Percentiles rank a stretch among this genome's conserved stretches.
Conservation (phyloP, 2,888 invertebrate species). For the Pogonocherus hispidulus region DNA sequence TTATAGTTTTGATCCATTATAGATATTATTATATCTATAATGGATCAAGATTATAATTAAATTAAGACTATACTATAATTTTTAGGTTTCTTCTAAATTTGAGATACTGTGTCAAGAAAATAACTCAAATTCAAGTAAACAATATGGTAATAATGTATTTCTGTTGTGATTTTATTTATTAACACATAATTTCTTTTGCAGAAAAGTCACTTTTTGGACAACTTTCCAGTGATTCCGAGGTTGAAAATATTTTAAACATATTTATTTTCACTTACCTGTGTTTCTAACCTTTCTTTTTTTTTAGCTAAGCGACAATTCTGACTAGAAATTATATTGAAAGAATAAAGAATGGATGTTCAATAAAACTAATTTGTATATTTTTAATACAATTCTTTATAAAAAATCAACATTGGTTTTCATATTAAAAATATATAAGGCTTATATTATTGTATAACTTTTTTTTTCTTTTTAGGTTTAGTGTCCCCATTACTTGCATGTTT, state of each 20-base stretch:
- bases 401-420: not conserved
- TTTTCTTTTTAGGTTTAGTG: not conserved
- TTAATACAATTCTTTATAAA: slow-evolving; percentile 1
- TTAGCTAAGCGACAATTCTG: slow-evolving; percentile 19
- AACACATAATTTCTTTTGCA: slow-evolving; percentile 40
- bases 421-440: not conserved
- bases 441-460: not conserved
- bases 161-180: not conserved
- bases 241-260: slow-evolving; percentile 1
- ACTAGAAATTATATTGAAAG: not conserved
- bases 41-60: too few species aligned
- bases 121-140: slow-evolving; percentile 26
- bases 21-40: too few species aligned
- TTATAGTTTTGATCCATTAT: too few species aligned
- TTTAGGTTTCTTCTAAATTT: slow-evolving; percentile 51
- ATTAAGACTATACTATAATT: too few species aligned
- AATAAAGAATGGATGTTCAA: not conserved
- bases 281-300: slow-evolving; percentile 14
- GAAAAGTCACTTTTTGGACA: slow-evolving; percentile 50
- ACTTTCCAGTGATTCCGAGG: slow-evolving; percentile 45
- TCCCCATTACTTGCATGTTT: not conserved
- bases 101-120: slow-evolving; percentile 50
- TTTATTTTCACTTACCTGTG: not conserved
- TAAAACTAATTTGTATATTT: not conserved
- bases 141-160: slow-evolving; percentile 32